These are phyloP conservation scores for Craseonycteris thonglongyai DNA, from an alignment of 2,113 vertebrate species.

Conservation along the genomic window DNA sequence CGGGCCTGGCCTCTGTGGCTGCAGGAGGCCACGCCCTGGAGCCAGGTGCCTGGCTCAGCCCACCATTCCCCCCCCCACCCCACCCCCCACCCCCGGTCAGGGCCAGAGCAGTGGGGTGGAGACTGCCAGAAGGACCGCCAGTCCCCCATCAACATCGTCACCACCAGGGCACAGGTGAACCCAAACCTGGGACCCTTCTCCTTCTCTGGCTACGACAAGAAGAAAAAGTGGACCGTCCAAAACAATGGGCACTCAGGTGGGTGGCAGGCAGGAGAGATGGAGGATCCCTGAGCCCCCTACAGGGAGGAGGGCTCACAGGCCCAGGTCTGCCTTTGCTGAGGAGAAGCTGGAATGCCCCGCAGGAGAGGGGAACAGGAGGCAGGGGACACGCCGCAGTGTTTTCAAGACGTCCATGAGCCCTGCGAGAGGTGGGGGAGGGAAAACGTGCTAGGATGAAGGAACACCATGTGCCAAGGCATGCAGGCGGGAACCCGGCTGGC, in stretches of 20 bases:
- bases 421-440: neutral
- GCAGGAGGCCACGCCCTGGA: rapidly evolving
- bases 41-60: neutral
- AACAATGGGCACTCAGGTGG: conserved; percentile 88
- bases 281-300: neutral
- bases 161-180: conserved; percentile 66
- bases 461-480: neutral
- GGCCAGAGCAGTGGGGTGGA: conserved; percentile 77
- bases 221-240: neutral
- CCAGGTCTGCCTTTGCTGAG: neutral
- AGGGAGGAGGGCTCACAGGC: neutral
- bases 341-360: neutral
- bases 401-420: neutral
- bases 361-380: rapidly evolving
- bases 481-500: neutral
- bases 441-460: neutral
- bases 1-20: neutral
- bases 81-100: conserved; percentile 60
- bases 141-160: conserved; percentile 90
- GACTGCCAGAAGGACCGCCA: conserved; percentile 72
- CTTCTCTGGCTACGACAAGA: conserved; percentile 81
- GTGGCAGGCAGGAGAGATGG: neutral
- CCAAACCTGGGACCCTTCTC: conserved; percentile 73
- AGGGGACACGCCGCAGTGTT: neutral
- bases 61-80: no score